These are phyloP conservation scores for Sanderia malayensis DNA, from an alignment of 30 jellyfish, hydroid and myxozoan genomes.

Conservation along the genomic window DNA sequence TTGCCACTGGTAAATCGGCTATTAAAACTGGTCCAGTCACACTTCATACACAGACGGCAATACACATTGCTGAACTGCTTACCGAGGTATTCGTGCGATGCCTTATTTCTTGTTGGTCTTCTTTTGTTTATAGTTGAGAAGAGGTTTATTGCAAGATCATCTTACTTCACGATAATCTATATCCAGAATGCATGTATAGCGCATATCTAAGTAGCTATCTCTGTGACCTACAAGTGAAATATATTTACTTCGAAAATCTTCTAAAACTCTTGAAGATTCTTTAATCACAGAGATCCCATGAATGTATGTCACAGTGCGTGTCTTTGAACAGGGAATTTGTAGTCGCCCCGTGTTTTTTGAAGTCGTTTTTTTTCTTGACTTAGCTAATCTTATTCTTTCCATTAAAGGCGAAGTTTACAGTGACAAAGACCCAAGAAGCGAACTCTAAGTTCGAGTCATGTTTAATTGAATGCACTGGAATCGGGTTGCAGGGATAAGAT, in stretches of 20 bases:
- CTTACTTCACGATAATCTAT: too few relatives aligned
- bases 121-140: too few relatives aligned
- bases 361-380: neutral
- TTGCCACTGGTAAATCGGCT: slow-evolving; percentile 62
- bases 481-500: neutral
- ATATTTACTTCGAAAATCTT: neutral
- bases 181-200: too few relatives aligned
- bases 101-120: too few relatives aligned
- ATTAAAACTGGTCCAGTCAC: slow-evolving; percentile 68
- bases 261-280: neutral
- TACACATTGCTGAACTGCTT: slow-evolving; percentile 55
- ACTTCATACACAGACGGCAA: slow-evolving; percentile 78
- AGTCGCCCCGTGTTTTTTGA: neutral
- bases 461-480: slow-evolving; percentile 23
- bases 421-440: neutral
- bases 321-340: too few relatives aligned
- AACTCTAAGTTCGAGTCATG: neutral
- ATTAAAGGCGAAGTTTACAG: slow-evolving; percentile 28
- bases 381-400: too few relatives aligned
- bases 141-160: too few relatives aligned
- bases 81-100: slow-evolving; percentile 57
- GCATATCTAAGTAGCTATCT: too few relatives aligned
- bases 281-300: too few relatives aligned
- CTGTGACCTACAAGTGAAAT: neutral
- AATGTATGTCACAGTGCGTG: neutral